Percentiles rank a stretch among this genome's conserved stretches.
Conservation (phyloP, 2,888 invertebrate species). For the Pristionchus mayeri region DNA sequence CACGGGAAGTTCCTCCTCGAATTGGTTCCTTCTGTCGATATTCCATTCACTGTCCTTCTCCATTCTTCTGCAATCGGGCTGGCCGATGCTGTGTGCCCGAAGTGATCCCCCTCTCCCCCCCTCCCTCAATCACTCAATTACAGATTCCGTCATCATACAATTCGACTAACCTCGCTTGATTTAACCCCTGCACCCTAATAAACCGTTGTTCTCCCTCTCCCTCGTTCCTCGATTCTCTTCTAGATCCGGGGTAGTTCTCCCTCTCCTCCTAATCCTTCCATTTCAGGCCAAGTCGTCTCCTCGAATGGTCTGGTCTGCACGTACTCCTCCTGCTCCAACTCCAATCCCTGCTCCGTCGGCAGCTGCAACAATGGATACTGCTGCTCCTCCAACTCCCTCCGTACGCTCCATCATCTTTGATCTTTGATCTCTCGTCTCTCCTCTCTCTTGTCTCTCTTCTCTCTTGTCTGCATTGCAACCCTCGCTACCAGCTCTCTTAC, state of each 20-base stretch:
- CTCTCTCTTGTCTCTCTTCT: conserved; percentile 1
- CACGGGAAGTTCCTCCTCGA: conserved; percentile 58
- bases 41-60: conserved; percentile 67
- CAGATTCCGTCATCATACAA: neutral
- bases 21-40: conserved; percentile 62
- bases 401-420: neutral
- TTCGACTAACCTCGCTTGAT: conserved; percentile 14
- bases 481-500: neutral
- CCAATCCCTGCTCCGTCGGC: conserved; percentile 72
- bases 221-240: too few species aligned
- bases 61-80: conserved; percentile 65
- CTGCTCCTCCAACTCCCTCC: conserved; percentile 61
- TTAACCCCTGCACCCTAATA: conserved; percentile 4
- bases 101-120: neutral
- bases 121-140: neutral
- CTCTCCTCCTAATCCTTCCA: neutral
- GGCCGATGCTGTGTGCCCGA: conserved; percentile 61
- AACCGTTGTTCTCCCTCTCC: neutral
- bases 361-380: conserved; percentile 76
- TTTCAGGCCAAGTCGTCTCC: conserved; percentile 49
- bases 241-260: neutral
- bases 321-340: conserved; percentile 72
- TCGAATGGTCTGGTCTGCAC: conserved; percentile 71
- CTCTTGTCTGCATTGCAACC: neutral
- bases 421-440: neutral